Evolutionary conservation across 2,797 vertebrate species (phyloP), one percentile per base, ranked within the genome.

Genomic region (Glossophaga mutica): DNA sequence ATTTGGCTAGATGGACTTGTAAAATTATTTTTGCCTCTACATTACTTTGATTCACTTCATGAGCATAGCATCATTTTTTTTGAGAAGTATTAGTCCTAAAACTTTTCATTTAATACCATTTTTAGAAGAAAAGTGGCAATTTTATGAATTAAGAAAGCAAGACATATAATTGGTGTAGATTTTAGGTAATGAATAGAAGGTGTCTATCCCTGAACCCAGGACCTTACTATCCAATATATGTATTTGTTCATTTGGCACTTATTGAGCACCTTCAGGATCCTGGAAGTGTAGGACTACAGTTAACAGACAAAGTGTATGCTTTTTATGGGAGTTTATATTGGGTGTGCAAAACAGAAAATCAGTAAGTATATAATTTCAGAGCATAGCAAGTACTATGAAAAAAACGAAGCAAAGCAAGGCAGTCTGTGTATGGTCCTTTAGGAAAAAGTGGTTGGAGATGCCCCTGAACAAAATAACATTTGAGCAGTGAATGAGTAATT

Each of bases 251-350:
- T 52, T 78, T 87, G 22, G 52, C 10, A 21, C 82, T 90, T 74
- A 52, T 84, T 87, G 70, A 91, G 39, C 9, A 84, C 34, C n/a
- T 74, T 46, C 29, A 89, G 74, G 79, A 44, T 84, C 37, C 52
- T 78, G 18, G 10, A 55, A 7, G 14, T 68, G 5, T 24, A 73
- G 48, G 15, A 34, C 62, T 65, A 21, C 14, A 29, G 5, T 74
- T 14, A 94, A n/a, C 9, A 83, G 73, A 78, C 24, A 79, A 92
- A 90, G 3, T 48, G n/a, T 46, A 44, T 22, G 22, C 22, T 89
- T 90, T 92, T 94, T 52, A 81, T 48, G 52, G 29, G 37, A 50
- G 29, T 62, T 87, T 92, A 24, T 94, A 68, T 82, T 87, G 71
- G 32, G 50, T 19, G 32, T 76, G 32, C 8, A 48, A 92, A 81